Base-by-base conservation (phyloP, 2,113 vertebrate species). In the Labeo catla region DNA sequence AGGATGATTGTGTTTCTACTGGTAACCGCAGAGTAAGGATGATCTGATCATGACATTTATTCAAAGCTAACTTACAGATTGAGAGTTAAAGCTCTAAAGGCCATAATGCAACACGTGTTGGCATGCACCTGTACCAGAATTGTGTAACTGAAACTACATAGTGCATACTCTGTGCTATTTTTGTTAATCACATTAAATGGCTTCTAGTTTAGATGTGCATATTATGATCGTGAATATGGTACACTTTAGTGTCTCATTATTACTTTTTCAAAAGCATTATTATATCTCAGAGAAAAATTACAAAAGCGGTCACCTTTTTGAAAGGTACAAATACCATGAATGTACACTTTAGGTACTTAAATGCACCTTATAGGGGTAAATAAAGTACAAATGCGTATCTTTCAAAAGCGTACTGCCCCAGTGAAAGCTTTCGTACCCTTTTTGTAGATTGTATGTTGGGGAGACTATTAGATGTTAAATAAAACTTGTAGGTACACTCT, bases 21-120 rank as follows among this genome's bases (percentile, higher is more conserved):
- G 16, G 34, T 73, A 36, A 83, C 65, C 8, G n/a, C 50, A 36
- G 61, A 54, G 63, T 12, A 70, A 83, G 8, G n/a, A 47, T 45
- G 79, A 47, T 65, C 13, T 77, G 47, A 77, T 34, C 23, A 34
- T 77, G 23, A 54, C 74, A 52, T 77, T 54, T 54, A 28, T 76
- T 76, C 47, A 76, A 76, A 76, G 21, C 73, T 76, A 49, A 28
- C 11, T 28, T 52, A n/a, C 39, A 72, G 9, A 72, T 34, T 34
- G 74, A 15, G 21, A 76, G 11, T 52, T 52, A 76, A 28, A 76
- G 6, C n/a, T 76, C 3, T 4, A 49, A 49, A 43, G 68, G 68
- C 68, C 74, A 28, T 16, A 52, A 34, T 34, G 3, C 19, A 80
- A 43, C 54, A 79, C 77, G 5, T 80, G 77, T 45, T 80, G 77